A percentile compares a stretch with the other conserved stretches of the same genome.
Evolutionary conservation across 2,888 invertebrate species (phyloP).

Genomic region (Rhimphoctona megacephalus): DNA sequence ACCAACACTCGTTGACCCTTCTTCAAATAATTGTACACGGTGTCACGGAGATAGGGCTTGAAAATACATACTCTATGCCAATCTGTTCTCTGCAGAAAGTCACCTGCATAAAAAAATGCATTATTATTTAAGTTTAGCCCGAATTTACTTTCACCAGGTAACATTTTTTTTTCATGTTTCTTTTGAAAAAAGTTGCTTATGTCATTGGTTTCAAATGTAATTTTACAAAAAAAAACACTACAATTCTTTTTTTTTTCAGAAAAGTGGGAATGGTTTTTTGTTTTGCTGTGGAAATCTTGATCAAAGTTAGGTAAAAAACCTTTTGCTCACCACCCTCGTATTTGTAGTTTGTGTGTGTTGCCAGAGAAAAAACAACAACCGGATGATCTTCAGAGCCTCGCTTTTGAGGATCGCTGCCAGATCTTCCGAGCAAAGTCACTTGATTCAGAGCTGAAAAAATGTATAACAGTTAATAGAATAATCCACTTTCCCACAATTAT

Average conservation of each 20-base stretch:
- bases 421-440: constrained; percentile 94
- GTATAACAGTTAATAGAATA: background rate
- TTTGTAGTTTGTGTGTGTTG: constrained; percentile 95
- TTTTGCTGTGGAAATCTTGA: background rate
- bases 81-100: constrained; percentile 93
- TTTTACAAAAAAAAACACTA: too few relatives aligned
- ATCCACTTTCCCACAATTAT: too few relatives aligned
- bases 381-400: constrained; percentile 93
- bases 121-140: background rate
- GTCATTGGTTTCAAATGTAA: background rate
- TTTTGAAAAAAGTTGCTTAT: background rate
- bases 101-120: constrained; percentile 87
- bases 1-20: constrained; percentile 95
- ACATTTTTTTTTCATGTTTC: too few relatives aligned
- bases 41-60: constrained; percentile 92
- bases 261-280: background rate
- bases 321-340: constrained; percentile 83
- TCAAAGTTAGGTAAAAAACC: background rate
- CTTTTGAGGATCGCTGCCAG: constrained; percentile 95
- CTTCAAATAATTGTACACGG: constrained; percentile 91
- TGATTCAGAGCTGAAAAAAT: constrained; percentile 90
- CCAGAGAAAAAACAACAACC: constrained; percentile 94
- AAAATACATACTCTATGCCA: constrained; percentile 97
- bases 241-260: background rate
- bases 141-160: background rate